phyloP scores from a whole-genome alignment of 1,140 invertebrate species.

The Eueides isabella region DNA sequence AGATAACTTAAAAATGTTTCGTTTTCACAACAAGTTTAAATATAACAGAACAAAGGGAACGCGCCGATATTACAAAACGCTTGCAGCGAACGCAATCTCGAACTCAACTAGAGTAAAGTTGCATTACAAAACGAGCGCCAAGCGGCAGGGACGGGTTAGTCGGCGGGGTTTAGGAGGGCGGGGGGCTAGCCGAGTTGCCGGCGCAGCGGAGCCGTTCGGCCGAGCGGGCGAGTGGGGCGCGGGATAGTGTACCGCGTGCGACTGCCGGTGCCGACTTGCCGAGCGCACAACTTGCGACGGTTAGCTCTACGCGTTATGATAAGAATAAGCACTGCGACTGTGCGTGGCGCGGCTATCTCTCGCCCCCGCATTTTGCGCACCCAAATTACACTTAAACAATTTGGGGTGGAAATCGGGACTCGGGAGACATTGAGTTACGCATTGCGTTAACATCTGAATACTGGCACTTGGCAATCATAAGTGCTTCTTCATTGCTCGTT shows the following conservation, averaged over 20 bases:
- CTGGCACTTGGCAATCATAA: background rate
- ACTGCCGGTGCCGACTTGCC: background rate
- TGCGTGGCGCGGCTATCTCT: constrained; percentile 40
- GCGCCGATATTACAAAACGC: constrained; percentile 34
- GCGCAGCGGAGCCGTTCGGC: constrained; percentile 23
- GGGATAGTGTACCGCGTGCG: constrained; percentile 25
- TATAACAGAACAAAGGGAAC: constrained; percentile 51
- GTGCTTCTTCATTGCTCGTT: background rate
- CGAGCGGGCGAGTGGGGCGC: constrained; percentile 28
- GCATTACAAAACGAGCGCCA: constrained; percentile 53
- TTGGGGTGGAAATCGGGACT: constrained; percentile 45
- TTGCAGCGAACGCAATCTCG: constrained; percentile 46
- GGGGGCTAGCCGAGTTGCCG: constrained; percentile 10
- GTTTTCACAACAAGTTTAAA: constrained; percentile 56
- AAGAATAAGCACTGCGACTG: constrained; percentile 37
- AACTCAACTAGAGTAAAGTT: constrained; percentile 57
- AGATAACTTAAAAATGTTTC: constrained; percentile 56
- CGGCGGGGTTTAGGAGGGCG: constrained; percentile 41
- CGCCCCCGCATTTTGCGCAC: constrained; percentile 45
- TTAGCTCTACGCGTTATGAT: constrained; percentile 27
- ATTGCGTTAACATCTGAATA: constrained; percentile 25
- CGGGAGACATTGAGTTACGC: constrained; percentile 33
- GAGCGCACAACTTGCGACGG: constrained; percentile 29
- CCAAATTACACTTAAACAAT: constrained; percentile 48
- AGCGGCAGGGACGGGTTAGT: constrained; percentile 45